Percentiles rank a stretch among this genome's conserved stretches.
Evolutionary conservation across 2,888 invertebrate species (phyloP).

Genomic region (Aelia acuminata): DNA sequence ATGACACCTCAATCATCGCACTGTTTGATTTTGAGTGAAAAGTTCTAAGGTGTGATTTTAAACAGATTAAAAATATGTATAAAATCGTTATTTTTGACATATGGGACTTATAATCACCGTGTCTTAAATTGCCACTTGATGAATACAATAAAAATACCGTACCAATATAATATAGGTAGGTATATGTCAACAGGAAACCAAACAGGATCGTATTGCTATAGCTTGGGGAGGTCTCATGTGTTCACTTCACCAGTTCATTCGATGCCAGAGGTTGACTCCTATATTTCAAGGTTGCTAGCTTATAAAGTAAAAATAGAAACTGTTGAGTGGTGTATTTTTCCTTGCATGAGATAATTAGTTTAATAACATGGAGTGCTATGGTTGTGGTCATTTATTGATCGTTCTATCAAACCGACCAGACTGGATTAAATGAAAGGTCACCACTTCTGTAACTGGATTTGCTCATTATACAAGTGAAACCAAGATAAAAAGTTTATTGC

Average conservation of each 20-base stretch:
- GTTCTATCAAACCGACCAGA: not conserved
- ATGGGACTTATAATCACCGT: too few species aligned
- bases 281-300: not conserved
- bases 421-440: not conserved
- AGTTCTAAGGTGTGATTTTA: too few species aligned
- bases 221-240: not conserved
- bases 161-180: too few species aligned
- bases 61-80: too few species aligned
- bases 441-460: not conserved
- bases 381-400: constrained; percentile 3
- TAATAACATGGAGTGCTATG: not conserved
- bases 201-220: not conserved
- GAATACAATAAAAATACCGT: too few species aligned
- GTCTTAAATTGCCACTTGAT: too few species aligned
- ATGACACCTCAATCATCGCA: too few species aligned
- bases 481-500: too few species aligned
- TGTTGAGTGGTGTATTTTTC: not conserved
- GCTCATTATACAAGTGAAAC: not conserved
- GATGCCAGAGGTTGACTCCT: not conserved
- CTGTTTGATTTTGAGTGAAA: too few species aligned
- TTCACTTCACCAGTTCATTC: not conserved
- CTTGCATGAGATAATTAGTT: constrained; percentile 3
- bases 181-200: not conserved
- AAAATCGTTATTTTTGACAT: too few species aligned
- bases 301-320: not conserved